These are phyloP conservation scores for Sebastes miniatus DNA, from an alignment of 2,797 vertebrate genomes.

Conservation along the genomic window DNA sequence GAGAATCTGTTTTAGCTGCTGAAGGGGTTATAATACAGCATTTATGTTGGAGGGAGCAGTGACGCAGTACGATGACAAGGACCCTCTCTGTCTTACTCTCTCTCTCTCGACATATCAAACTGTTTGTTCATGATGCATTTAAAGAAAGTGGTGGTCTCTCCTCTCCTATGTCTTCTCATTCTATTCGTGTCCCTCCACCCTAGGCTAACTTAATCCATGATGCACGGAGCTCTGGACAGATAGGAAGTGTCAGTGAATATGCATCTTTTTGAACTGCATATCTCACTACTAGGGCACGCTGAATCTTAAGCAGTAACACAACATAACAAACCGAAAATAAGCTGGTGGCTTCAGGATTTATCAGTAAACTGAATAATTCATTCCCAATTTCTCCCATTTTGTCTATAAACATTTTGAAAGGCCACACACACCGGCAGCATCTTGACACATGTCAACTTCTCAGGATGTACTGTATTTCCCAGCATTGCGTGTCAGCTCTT, in stretches of 20 bases:
- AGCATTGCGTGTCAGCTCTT: not conserved
- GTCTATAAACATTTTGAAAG: not conserved
- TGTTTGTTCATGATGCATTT: constrained; percentile 23
- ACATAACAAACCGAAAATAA: constrained; percentile 33
- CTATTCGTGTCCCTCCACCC: not conserved
- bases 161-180: not conserved
- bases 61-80: constrained; percentile 14
- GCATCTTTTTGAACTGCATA: constrained; percentile 27
- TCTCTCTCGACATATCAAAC: not conserved
- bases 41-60: constrained; percentile 35
- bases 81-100: not conserved
- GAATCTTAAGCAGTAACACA: constrained; percentile 56
- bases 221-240: constrained; percentile 18
- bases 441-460: not conserved
- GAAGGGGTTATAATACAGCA: constrained; percentile 40
- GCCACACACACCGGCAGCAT: not conserved
- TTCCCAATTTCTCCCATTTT: not conserved
- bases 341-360: constrained; percentile 8
- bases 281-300: constrained; percentile 46
- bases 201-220: constrained; percentile 2
- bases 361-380: not conserved
- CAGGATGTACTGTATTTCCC: not conserved
- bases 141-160: constrained; percentile 1
- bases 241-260: constrained; percentile 33
- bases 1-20: constrained; percentile 52